Base-by-base conservation (phyloP, 2,113 vertebrate species). In the Pimephales promelas region DNA sequence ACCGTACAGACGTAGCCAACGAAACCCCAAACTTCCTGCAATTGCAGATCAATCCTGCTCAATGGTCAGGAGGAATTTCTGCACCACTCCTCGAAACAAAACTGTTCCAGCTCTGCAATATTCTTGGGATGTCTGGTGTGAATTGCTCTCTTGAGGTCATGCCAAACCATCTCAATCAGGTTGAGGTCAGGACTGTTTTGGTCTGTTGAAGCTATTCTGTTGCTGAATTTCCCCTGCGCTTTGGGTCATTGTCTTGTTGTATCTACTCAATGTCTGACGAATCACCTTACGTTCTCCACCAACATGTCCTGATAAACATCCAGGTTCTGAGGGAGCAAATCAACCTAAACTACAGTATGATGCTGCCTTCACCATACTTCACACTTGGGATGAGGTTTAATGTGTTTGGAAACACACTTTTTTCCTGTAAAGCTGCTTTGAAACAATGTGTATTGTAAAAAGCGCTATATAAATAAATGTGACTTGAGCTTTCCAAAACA, bases 101-200 rank as follows among this genome's bases (percentile, higher is more conserved):
- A n/a, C 40, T 20, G 28, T 36, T 36, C 34, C 52, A 77, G 49
- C 7, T 18, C 16, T 16, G 47, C 26, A 52, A 18, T 57, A 56
- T 52, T 36, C 49, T 59, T 77, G 10, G 31, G 74, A 77, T 36
- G 28, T 34, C 74, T 77, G 54, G 52, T 59, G 74, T 77, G 54
- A 77, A 57, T 36, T 36, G 28, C 36, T 77, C 52, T 77, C 31
- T 45, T 74, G 43, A 57, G 74, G 49, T 77, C 54, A 59, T 13
- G 22, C 74, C 54, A 77, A 57, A 75, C 72, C 72, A 26, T 72
- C 70, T 72, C 70, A 72, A 43, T 72, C 70, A 72, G 70, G 70
- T 31, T 74, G 72, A 74, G 72, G 72, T 31, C 47, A 74, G 47
- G 45, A 74, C 47, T 5, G 20, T 28, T 74, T 31, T 74, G 16